Evolutionary conservation across 2,797 vertebrate genomes (phyloP), one percentile per base, ranked within the genome.

Genomic region (Zenarchopterus dispar): DNA sequence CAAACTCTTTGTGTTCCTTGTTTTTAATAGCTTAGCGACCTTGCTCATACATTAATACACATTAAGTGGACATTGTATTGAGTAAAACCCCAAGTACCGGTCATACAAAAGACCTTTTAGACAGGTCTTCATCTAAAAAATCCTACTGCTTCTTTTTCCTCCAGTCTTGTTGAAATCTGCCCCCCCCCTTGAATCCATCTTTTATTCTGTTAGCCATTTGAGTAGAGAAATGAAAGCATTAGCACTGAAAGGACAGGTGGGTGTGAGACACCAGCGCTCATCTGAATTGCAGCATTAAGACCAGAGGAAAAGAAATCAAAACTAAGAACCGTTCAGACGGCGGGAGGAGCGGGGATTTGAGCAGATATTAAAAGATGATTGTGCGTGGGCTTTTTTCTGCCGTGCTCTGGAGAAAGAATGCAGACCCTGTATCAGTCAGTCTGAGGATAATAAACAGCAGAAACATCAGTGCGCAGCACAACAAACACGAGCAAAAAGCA

Each of bases 361-460:
- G 88, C 86, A 86, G 84, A 93, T 93, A 91, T 92, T 92, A 94
- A 93, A 91, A 90, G 89, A 92, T 85, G 87, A 91, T 91, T 88
- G 89, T 88, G 91, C 83, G 90, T 92, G 91, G 91, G 89, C 75
- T 88, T 80, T n/a, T 80, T 80, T 87, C 75, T 75, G 68, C 84
- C 54, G 85, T 74, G 86, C 84, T 90, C 81, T 81, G 21, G 81
- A 87, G 89, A 81, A 90, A 87, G 80, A 90, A 88, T 86, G 78
- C 87, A 92, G 91, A 90, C 81, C 84, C 80, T 57, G 79, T 81
- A 90, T 93, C 91, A 90, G 83, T 91, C 87, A 86, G 88, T 82
- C 67, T 33, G 84, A 74, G 78, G 85, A 92, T 91, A 88, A 92
- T 87, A 91, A 80, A 89, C 80, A 76, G 59, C 75, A 81, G 59